Evolutionary conservation across 2,113 vertebrate genomes (phyloP).

Genomic region (Morphnarchus princeps): DNA sequence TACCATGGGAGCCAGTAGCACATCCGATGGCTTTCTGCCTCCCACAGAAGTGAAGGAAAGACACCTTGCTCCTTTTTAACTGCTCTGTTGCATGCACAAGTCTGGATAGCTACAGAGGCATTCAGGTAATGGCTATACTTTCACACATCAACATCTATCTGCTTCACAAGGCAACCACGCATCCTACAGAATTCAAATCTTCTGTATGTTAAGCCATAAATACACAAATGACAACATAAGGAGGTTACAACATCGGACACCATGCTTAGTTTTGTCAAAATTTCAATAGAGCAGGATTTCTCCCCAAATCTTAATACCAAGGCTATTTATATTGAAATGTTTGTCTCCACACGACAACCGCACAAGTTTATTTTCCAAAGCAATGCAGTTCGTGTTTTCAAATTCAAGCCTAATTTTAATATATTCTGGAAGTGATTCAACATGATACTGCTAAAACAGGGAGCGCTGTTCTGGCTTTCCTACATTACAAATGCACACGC

Average conservation of each 20-base stretch:
- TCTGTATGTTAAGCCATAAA: background rate
- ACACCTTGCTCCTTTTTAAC: background rate
- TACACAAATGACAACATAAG: background rate
- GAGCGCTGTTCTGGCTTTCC: background rate
- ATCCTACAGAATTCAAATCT: background rate
- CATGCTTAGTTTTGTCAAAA: background rate
- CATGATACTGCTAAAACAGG: background rate
- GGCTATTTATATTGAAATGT: background rate
- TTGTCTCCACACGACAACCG: background rate
- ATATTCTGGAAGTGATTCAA: background rate
- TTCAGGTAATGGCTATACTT: background rate
- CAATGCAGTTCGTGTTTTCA: background rate
- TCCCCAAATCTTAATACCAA: background rate
- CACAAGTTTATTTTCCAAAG: background rate
- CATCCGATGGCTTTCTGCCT: background rate
- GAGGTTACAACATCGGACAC: background rate
- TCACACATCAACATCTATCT: fast-evolving
- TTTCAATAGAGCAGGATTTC: background rate
- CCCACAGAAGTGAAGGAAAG: background rate
- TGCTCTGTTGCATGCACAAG: fast-evolving
- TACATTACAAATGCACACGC: fast-evolving
- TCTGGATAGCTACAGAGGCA: background rate
- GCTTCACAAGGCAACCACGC: background rate
- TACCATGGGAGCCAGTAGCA: background rate
- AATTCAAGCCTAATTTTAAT: background rate